Evolutionary conservation across 2,888 invertebrate genomes (phyloP), one percentile per base, ranked within the genome.

Genomic region (Aproaerema taeniolella): DNA sequence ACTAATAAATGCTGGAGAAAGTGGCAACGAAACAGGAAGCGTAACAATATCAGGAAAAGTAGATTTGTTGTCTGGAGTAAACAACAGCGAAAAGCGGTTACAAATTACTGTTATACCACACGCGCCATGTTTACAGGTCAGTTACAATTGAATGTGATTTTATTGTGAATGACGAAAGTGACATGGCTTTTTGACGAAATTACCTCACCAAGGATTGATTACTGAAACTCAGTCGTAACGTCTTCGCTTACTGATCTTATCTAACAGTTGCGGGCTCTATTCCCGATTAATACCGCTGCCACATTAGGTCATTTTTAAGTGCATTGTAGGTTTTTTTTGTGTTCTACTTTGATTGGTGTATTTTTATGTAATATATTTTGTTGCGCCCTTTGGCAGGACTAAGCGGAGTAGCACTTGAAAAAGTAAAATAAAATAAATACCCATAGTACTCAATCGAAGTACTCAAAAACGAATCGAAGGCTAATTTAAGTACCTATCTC

Each of bases 81-180:
- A 89, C 55, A 88, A 85, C 6, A 75, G 79, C 10, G 93, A 95
- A 66, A 90, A 91, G 51, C 88, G 94, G 47, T 85, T 97, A 38
- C 89, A 91, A 50, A 91, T 96, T 40, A 89, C 89, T 47, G 89
- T 97, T 36, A 90, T 93, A 31, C 92, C 94, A 9, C 90, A 92
- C 49, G 92, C 95, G 46, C 96, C 97, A 0, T 92, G 93, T 58
- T 82, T 97, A 58, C 92, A 95, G 89, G 94, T 93, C 75, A 63
- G 44, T 15, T 24, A 13, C n/a, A 9, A 31, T 8, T 8, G n/a
- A 26, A 26, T 3, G 3, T 31, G n/a, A 16, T 20, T 20, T 6
- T 6, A 8, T 8, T 8, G 20, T 20, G 20, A 6, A 4, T 20
- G 20, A 8, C 4, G 20, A 4, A 20, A 4, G 20, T 8, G 20